Base-by-base conservation (phyloP, 2,113 vertebrate genomes). In the Galbula dea region DNA sequence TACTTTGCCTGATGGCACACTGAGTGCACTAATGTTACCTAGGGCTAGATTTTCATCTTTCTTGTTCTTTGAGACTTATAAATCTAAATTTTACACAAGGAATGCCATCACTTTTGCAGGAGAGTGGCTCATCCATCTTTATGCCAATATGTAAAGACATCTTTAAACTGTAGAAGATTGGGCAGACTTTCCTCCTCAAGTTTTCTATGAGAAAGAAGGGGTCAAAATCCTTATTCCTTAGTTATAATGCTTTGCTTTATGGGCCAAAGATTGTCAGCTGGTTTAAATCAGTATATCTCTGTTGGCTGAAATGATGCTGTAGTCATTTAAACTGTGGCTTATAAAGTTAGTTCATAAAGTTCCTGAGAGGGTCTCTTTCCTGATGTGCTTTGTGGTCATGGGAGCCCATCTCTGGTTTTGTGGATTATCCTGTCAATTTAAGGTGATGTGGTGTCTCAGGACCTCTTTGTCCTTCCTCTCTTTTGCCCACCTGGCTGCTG, bases 321-420 rank as follows among this genome's bases (percentile, higher is more conserved):
- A 63, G 87, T 61, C 29, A 29, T 88, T 94, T 88, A 61, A 83
- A 77, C 36, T 45, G 30, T 30, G 59, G n/a, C 36, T 95, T 91
- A 73, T 86, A 86, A 94, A 94, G 36, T 80, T 80, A 74, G 84
- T 92, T 91, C 93, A 77, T 94, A 85, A 95, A 92, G 84, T 89
- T 86, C 46, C 85, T 83, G 82, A 80, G 75, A 85, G 43, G 48
- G 20, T 77, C 59, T 87, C 65, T 92, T 87, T 89, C 36, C 43
- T 80, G 49, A 69, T 23, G 41, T 29, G 18, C 36, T 72, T 85
- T 12, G 12, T 55, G 39, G 55, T 36, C 2, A 1, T 29, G 15
- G 43, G 11, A 86, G 15, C 45, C 86, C 48, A 30, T 77, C 29
- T 80, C 8, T 26, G 22, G 52, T 72, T 85, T 79, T 61, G 41